phyloP scores from a whole-genome alignment of 1,140 invertebrate genomes.

The Chymomyza costata region DNA sequence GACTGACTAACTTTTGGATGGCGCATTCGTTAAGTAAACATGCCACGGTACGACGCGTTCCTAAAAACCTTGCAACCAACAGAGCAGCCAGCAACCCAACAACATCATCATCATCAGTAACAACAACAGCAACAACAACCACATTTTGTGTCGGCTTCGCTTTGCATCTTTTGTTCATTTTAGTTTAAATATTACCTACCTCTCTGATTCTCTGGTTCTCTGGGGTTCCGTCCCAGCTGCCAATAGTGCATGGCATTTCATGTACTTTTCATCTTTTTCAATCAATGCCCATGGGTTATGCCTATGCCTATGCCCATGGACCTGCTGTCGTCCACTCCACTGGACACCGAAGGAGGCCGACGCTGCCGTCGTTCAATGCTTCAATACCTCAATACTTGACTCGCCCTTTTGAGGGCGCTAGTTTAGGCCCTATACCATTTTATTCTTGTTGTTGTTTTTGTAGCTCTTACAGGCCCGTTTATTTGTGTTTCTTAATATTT shows the following conservation, averaged over 20 bases:
- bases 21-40: slow-evolving; percentile 68
- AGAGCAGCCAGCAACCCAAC: slow-evolving; percentile 9
- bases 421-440: slow-evolving; percentile 19
- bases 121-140: slow-evolving; percentile 44
- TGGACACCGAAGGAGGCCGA: slow-evolving; percentile 39
- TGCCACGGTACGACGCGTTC: slow-evolving; percentile 67
- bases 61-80: slow-evolving; percentile 54
- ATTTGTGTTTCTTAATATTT: slow-evolving; percentile 66
- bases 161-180: slow-evolving; percentile 72
- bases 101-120: slow-evolving; percentile 39
- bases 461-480: slow-evolving; percentile 26
- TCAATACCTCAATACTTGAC: slow-evolving; percentile 30
- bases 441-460: slow-evolving; percentile 6
- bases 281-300: slow-evolving; percentile 39
- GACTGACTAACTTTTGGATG: slow-evolving; percentile 26
- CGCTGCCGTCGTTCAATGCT: slow-evolving; percentile 13
- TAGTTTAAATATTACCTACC: slow-evolving; percentile 71
- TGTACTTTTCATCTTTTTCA: slow-evolving; percentile 68
- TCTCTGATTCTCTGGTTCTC: slow-evolving; percentile 8
- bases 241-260: slow-evolving; percentile 67
- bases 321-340: slow-evolving; percentile 16
- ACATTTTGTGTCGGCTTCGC: slow-evolving; percentile 61
- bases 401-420: slow-evolving; percentile 45
- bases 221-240: slow-evolving; percentile 36
- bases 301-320: slow-evolving; percentile 1